phyloP scores from a whole-genome alignment of 2,113 vertebrate genomes.

The Guaruba guarouba region DNA sequence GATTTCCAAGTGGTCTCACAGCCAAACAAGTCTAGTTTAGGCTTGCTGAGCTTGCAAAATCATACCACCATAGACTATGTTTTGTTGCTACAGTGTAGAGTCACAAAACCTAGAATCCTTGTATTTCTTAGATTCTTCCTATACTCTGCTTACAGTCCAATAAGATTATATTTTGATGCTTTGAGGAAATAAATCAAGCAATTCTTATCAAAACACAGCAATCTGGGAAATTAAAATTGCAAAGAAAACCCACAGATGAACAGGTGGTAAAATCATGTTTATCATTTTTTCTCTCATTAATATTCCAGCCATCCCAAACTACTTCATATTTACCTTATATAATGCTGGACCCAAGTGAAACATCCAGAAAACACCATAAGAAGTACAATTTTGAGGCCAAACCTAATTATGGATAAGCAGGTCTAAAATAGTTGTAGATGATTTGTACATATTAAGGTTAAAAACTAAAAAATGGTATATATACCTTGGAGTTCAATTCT shows the following conservation, averaged over 20 bases:
- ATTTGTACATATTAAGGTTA: not conserved
- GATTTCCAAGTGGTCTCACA: not conserved
- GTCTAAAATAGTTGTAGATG: not conserved
- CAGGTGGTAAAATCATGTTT: not conserved
- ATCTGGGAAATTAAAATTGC: not conserved
- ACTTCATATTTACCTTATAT: not conserved
- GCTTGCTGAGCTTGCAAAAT: not conserved
- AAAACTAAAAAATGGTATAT: not conserved
- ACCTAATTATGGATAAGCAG: not conserved
- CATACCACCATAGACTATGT: not conserved
- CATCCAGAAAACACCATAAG: not conserved
- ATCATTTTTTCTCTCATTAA: not conserved
- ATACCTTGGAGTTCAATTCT: not conserved
- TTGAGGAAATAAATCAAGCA: not conserved
- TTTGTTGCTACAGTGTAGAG: not conserved
- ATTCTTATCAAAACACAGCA: not conserved
- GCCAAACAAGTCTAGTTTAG: not conserved
- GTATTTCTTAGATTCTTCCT: not conserved
- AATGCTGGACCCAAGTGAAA: not conserved
- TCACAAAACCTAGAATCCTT: not conserved
- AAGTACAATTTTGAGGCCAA: not conserved
- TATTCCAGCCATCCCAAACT: not conserved
- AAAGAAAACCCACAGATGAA: not conserved
- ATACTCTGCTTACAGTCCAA: not conserved
- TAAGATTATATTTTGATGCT: not conserved